Conservation (phyloP, 1,140 invertebrate species). For the Drosophila pruinosa region DNA sequence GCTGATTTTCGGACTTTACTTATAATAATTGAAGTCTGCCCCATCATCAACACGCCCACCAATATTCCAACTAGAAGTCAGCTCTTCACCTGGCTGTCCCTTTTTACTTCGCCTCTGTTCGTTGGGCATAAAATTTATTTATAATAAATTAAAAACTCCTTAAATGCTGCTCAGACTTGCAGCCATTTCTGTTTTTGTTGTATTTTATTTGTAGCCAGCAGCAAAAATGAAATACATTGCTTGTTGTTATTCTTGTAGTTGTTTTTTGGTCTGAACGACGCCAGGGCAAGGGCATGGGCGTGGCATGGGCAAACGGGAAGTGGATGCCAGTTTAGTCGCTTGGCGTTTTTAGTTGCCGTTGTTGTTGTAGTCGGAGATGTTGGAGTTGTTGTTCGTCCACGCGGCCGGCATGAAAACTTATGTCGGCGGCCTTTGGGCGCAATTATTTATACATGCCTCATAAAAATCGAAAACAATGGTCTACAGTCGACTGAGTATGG, state of each 20-base stretch:
- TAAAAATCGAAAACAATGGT: conserved; percentile 81
- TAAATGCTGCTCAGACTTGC: conserved; percentile 68
- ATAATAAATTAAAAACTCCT: conserved; percentile 82
- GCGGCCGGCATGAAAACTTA: conserved; percentile 77
- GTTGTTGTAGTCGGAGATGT: conserved; percentile 26
- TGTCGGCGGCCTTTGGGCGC: conserved; percentile 80
- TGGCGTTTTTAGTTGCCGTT: conserved; percentile 32
- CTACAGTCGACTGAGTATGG: conserved; percentile 14
- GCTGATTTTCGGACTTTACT: conserved; percentile 1
- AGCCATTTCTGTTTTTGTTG: conserved; percentile 49
- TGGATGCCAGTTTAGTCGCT: conserved; percentile 51
- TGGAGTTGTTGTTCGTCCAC: conserved; percentile 62
- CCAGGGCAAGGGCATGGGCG: conserved; percentile 34
- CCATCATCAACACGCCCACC: conserved; percentile 70
- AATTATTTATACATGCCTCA: conserved; percentile 82
- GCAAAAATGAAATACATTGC: conserved; percentile 39
- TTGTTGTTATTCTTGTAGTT: conserved; percentile 34
- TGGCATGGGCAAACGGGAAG: conserved; percentile 41
- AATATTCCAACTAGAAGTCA: conserved; percentile 31
- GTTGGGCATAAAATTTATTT: conserved; percentile 69
- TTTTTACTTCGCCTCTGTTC: background rate
- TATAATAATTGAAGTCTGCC: conserved; percentile 63
- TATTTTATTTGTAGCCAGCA: conserved; percentile 59
- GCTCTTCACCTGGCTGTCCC: background rate
- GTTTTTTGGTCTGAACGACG: background rate